These are phyloP conservation scores for Minunthozetes semirufus DNA, from an alignment of 2,888 invertebrate species.

Conservation along the genomic window DNA sequence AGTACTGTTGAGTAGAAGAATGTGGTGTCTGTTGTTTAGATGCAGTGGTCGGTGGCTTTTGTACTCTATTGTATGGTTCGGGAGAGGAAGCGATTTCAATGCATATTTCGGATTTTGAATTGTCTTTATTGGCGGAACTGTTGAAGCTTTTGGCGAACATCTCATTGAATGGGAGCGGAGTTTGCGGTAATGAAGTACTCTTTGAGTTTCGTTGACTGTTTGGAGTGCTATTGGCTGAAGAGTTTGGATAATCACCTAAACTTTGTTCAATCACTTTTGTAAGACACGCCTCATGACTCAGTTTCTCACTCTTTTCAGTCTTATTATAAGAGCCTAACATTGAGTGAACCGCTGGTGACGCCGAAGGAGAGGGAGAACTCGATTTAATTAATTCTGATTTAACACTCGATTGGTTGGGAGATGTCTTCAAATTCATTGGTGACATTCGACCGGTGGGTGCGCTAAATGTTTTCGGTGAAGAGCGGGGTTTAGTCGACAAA, in stretches of 20 bases:
- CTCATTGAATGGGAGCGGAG: background rate
- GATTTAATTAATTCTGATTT: background rate
- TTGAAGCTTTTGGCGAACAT: background rate
- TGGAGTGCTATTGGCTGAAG: background rate
- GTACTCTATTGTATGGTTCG: background rate
- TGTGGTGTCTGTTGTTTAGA: too few relatives aligned
- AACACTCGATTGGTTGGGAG: background rate
- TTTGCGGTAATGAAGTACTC: background rate
- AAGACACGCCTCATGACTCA: background rate
- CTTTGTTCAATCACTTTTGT: background rate
- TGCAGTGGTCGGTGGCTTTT: background rate
- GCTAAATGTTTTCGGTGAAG: background rate
- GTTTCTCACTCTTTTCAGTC: background rate
- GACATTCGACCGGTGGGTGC: background rate
- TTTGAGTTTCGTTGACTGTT: constrained; percentile 1
- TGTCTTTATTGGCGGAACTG: background rate
- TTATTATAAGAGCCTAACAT: background rate
- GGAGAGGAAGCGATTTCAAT: constrained; percentile 4
- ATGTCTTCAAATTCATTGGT: constrained; percentile 1
- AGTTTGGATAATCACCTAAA: background rate
- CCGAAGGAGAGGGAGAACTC: background rate
- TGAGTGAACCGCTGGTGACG: background rate
- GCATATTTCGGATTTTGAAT: background rate
- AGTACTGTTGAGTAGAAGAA: background rate
- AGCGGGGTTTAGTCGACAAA: background rate